Conservation (phyloP, 2,888 invertebrate genomes). For the Eupithecia pulchellata region DNA sequence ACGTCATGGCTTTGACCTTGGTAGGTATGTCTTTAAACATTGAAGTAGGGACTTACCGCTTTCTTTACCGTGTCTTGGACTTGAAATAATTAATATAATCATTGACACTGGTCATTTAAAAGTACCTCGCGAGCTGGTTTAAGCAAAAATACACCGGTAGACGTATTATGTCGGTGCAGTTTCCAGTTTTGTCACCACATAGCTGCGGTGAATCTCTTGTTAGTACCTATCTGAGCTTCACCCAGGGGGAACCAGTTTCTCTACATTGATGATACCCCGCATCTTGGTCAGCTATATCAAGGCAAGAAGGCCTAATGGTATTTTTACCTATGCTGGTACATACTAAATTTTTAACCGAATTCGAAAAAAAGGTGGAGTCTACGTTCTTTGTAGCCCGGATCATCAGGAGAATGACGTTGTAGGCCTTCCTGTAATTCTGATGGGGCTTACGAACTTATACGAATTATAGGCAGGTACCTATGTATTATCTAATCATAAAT, state of each 20-base stretch:
- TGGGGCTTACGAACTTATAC: conserved; percentile 3
- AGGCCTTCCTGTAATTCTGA: background rate
- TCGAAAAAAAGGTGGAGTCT: background rate
- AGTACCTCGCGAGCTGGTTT: background rate
- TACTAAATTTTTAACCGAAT: no score
- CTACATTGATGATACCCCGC: no score
- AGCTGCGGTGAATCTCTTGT: no score
- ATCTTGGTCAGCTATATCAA: no score
- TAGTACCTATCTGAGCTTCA: no score
- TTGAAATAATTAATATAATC: background rate
- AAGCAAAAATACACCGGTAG: background rate
- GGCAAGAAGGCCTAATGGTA: no score
- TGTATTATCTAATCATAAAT: conserved; percentile 9
- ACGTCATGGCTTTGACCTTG: conserved; percentile 28
- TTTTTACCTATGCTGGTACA: no score
- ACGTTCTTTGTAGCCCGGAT: no score
- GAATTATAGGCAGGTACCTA: conserved; percentile 2
- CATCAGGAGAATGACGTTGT: background rate
- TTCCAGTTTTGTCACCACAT: background rate
- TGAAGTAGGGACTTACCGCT: background rate
- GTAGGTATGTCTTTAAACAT: conserved; percentile 14
- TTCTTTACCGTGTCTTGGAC: background rate
- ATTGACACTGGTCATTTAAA: background rate
- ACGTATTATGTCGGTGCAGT: background rate
- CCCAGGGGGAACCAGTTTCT: no score